A percentile compares a stretch with the other conserved stretches of the same genome.
These are phyloP conservation scores for Montipora capitata DNA, from an alignment of 92 coral and sea anemone genomes.

Conservation along the genomic window DNA sequence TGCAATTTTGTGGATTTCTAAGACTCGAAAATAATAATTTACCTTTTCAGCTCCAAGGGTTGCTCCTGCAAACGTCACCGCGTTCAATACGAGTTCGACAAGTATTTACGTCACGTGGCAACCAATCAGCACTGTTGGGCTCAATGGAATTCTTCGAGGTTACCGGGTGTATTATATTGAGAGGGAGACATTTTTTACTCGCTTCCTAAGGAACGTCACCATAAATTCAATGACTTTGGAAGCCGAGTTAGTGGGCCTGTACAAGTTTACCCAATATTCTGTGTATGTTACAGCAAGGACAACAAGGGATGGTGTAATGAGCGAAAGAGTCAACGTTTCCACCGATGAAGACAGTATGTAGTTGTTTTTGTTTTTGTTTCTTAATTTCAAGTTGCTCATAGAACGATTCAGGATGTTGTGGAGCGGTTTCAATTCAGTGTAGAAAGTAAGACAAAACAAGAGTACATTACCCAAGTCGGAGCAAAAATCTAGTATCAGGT, in stretches of 20 bases:
- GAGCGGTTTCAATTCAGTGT: no score
- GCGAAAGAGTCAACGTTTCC: conserved; percentile 26
- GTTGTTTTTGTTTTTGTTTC: no score
- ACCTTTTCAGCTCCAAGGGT: conserved; percentile 76
- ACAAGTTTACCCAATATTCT: conserved; percentile 81
- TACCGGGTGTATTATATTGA: conserved; percentile 82
- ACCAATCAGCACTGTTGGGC: conserved; percentile 54
- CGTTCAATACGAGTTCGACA: conserved; percentile 81
- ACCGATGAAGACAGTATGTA: conserved; percentile 87
- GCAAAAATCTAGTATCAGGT: no score
- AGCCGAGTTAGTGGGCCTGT: conserved; percentile 48
- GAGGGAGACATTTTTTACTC: conserved; percentile 54
- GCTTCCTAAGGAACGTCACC: conserved; percentile 37
- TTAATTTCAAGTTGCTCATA: no score
- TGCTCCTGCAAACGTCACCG: conserved; percentile 72
- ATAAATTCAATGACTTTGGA: conserved; percentile 45
- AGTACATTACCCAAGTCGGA: no score
- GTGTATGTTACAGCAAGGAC: conserved; percentile 81
- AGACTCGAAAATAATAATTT: no score
- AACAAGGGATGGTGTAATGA: conserved; percentile 72
- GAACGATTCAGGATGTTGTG: no score
- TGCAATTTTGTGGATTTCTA: no score
- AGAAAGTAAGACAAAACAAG: no score
- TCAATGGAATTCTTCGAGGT: conserved; percentile 71
- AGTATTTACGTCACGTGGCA: conserved; percentile 83